A percentile compares a stretch with the other conserved stretches of the same genome.
These are phyloP conservation scores for Furcula furcula DNA, from an alignment of 2,888 invertebrate genomes.

Conservation along the genomic window DNA sequence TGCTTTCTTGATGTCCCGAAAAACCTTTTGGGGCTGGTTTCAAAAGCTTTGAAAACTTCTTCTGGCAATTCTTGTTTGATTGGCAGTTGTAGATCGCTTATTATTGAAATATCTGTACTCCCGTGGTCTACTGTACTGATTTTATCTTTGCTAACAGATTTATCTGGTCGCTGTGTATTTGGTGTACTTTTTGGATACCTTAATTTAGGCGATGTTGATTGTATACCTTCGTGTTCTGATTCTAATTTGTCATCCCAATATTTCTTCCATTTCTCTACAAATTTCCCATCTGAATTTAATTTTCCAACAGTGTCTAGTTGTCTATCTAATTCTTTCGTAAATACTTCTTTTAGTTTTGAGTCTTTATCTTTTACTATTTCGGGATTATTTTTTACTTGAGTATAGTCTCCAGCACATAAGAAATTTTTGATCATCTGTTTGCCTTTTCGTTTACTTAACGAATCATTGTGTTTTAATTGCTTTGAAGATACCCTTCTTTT, in stretches of 20 bases:
- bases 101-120: not conserved
- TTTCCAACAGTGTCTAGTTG: constrained; percentile 18
- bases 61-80: constrained; percentile 69
- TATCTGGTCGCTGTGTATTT: not conserved
- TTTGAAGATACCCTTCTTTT: constrained; percentile 55
- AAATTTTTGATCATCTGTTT: constrained; percentile 68
- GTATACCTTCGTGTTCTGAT: constrained; percentile 39
- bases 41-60: constrained; percentile 74
- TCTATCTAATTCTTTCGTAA: constrained; percentile 15
- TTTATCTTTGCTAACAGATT: constrained; percentile 3
- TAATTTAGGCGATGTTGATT: constrained; percentile 18
- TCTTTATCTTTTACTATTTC: constrained; percentile 17
- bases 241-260: constrained; percentile 70
- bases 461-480: constrained; percentile 59
- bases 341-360: constrained; percentile 20
- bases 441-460: constrained; percentile 66
- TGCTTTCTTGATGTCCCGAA: constrained; percentile 74
- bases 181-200: constrained; percentile 15
- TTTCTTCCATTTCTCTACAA: constrained; percentile 68
- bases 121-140: constrained; percentile 5
- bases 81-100: constrained; percentile 12
- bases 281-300: constrained; percentile 37
- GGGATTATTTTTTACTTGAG: constrained; percentile 30
- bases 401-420: constrained; percentile 42
- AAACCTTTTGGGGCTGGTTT: constrained; percentile 75